phyloP scores from a whole-genome alignment of 2,888 invertebrate species.

The Malacosoma neustria region DNA sequence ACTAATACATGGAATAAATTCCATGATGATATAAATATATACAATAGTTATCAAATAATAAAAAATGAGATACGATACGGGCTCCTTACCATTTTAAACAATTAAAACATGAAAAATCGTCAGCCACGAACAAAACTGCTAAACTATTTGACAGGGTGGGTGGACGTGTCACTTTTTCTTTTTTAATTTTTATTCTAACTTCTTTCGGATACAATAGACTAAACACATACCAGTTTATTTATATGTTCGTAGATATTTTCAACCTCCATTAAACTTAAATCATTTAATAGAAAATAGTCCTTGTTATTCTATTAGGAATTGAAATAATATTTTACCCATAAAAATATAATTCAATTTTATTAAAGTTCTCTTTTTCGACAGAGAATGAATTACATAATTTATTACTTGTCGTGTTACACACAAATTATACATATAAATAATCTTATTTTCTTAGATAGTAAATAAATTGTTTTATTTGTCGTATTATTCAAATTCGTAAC shows the following conservation, averaged over 20 bases:
- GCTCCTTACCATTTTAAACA: slow-evolving; percentile 56
- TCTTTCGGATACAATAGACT: slow-evolving; percentile 16
- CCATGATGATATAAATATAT: slow-evolving; percentile 1
- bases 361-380: neutral
- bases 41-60: slow-evolving; percentile 12
- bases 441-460: too few species aligned
- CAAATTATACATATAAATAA: too few species aligned
- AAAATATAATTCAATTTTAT: neutral
- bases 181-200: slow-evolving; percentile 22
- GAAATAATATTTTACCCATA: neutral
- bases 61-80: slow-evolving; percentile 15
- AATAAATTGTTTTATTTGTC: too few species aligned
- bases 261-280: neutral
- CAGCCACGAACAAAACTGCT: slow-evolving; percentile 39
- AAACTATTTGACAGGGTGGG: slow-evolving; percentile 53
- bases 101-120: slow-evolving; percentile 61
- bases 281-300: neutral
- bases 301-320: neutral
- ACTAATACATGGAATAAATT: slow-evolving; percentile 32
- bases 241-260: slow-evolving; percentile 18
- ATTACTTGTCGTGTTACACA: too few species aligned
- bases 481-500: too few species aligned
- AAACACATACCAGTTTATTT: neutral
- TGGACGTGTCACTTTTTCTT: slow-evolving; percentile 57
- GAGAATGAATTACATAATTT: slow-evolving; percentile 1